A percentile compares a stretch with the other conserved stretches of the same genome.
These are phyloP conservation scores for Tragopan temminckii DNA, from an alignment of 2,797 vertebrate genomes.

Conservation along the genomic window DNA sequence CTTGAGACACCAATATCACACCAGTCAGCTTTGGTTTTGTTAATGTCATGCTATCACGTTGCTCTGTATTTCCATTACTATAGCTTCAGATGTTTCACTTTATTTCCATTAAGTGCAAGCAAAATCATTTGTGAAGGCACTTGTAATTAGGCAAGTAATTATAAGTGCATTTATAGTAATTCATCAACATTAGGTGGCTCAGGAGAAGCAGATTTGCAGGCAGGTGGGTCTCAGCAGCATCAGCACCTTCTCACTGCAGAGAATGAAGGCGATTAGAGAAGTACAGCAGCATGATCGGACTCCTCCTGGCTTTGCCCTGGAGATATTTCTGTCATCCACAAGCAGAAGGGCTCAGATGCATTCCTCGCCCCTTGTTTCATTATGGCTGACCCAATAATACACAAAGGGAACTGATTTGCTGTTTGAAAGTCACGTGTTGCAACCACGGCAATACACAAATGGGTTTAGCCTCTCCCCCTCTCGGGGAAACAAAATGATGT, in stretches of 20 bases:
- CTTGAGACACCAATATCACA: background rate
- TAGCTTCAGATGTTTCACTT: background rate
- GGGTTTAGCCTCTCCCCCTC: background rate
- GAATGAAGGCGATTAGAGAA: background rate
- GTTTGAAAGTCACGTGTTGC: background rate
- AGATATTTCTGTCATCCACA: background rate
- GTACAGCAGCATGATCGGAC: background rate
- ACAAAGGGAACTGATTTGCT: slow-evolving; percentile 12
- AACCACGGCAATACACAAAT: background rate
- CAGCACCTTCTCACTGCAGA: background rate
- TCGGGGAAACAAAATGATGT: background rate
- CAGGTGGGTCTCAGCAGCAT: background rate
- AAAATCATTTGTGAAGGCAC: background rate
- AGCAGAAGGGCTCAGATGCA: background rate
- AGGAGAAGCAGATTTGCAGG: slow-evolving; percentile 14
- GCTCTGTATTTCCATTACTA: background rate
- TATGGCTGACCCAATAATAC: slow-evolving; percentile 6
- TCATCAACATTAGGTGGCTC: background rate
- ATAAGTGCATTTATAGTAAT: background rate
- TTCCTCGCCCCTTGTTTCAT: background rate
- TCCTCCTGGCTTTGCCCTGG: background rate
- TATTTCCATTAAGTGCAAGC: background rate
- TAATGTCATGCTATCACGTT: fast-evolving
- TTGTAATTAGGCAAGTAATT: slow-evolving; percentile 22
- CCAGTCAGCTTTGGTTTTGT: background rate